These are phyloP conservation scores for Hippocampus guttulatus DNA, from an alignment of 2,113 vertebrate species.

Conservation along the genomic window DNA sequence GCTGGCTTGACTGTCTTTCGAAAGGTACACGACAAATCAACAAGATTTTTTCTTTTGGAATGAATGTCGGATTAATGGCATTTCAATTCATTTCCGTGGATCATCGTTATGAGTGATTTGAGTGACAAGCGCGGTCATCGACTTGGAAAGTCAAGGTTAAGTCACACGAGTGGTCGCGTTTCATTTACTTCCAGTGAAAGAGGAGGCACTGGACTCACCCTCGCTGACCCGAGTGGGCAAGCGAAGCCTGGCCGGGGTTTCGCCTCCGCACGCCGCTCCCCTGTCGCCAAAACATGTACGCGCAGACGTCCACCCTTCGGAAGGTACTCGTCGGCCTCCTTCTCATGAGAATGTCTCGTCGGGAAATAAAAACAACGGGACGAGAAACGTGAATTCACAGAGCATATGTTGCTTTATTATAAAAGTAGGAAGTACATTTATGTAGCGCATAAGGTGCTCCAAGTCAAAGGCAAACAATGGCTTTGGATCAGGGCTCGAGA, in stretches of 20 bases:
- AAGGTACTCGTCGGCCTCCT: slow-evolving; percentile 73
- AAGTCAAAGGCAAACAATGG: background rate
- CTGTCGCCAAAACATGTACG: slow-evolving; percentile 84
- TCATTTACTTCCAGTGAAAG: slow-evolving; percentile 72
- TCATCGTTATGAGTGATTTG: no score
- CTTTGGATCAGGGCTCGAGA: background rate
- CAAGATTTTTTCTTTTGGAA: no score
- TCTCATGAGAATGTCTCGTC: background rate
- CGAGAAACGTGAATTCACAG: background rate
- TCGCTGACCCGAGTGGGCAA: slow-evolving; percentile 75
- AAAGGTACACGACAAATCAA: no score
- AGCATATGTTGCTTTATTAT: background rate
- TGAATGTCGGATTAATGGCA: no score
- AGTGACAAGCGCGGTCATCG: no score
- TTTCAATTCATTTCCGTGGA: no score
- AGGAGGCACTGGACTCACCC: slow-evolving; percentile 75
- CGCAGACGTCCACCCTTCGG: slow-evolving; percentile 76
- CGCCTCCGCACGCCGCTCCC: slow-evolving; percentile 76
- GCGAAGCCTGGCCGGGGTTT: slow-evolving; percentile 78
- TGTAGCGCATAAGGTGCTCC: background rate
- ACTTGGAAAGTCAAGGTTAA: background rate
- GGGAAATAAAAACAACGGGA: background rate
- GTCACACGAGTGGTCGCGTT: background rate
- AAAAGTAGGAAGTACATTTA: background rate
- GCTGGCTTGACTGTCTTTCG: no score